A percentile compares a stretch with the other conserved stretches of the same genome.
These are phyloP conservation scores for Nyctalus aviator DNA, from an alignment of 2,797 vertebrate species.

Conservation along the genomic window DNA sequence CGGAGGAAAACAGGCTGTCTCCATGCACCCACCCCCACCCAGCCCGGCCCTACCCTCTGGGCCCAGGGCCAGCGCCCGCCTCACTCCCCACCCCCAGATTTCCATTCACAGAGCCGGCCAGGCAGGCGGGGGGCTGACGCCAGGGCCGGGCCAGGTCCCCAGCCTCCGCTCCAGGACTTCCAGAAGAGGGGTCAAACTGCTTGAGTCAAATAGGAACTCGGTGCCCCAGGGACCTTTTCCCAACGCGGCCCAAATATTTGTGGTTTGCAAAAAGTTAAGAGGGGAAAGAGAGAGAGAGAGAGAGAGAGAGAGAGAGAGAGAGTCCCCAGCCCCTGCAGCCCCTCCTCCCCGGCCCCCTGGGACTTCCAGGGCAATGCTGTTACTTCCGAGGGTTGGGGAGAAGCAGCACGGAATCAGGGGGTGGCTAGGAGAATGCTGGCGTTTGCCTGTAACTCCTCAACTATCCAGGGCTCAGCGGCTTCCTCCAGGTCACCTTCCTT, in stretches of 20 bases:
- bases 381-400: constrained; percentile 68
- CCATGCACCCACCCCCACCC: constrained; percentile 48
- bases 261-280: constrained; percentile 79
- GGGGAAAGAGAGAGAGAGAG: background rate
- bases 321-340: too few species aligned
- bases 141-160: background rate
- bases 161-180: constrained; percentile 9
- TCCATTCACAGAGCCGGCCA: constrained; percentile 34
- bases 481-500: background rate
- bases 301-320: background rate
- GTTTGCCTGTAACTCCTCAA: background rate
- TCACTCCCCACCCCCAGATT: constrained; percentile 15
- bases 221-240: constrained; percentile 81
- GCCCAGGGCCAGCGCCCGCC: constrained; percentile 40
- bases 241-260: constrained; percentile 80
- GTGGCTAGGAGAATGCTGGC: background rate
- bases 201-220: constrained; percentile 71
- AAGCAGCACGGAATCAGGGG: background rate
- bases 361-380: constrained; percentile 50
- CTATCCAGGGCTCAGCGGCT: background rate
- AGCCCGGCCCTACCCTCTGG: background rate
- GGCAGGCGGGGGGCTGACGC: background rate
- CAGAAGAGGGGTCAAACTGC: constrained; percentile 74
- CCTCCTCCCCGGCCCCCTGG: background rate
- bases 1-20: constrained; percentile 84